Percentiles rank a stretch among this genome's conserved stretches.
Evolutionary conservation across 2,888 invertebrate genomes (phyloP).

Genomic region (Microctonus aethiopoides): DNA sequence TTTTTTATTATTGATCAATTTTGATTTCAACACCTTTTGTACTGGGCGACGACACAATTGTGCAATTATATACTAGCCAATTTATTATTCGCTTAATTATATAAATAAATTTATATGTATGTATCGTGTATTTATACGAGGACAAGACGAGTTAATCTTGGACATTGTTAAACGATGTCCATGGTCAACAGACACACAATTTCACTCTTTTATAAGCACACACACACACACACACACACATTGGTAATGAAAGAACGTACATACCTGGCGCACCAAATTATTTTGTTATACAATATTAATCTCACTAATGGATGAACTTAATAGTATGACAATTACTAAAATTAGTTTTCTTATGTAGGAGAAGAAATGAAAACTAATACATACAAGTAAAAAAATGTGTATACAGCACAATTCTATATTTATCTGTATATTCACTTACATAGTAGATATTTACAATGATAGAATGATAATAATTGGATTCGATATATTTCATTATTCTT

Average conservation of each 20-base stretch:
- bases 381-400: too few relatives aligned
- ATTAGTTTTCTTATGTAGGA: too few relatives aligned
- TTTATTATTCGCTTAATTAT: neutral
- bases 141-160: conserved; percentile 23
- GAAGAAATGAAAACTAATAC: neutral
- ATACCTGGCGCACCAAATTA: neutral
- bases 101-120: neutral
- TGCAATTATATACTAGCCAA: neutral
- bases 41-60: neutral
- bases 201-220: too few relatives aligned
- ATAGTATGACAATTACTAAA: neutral
- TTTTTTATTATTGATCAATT: neutral
- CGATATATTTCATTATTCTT: too few relatives aligned
- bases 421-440: too few relatives aligned
- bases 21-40: neutral
- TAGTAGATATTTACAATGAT: too few relatives aligned
- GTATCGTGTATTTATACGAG: neutral
- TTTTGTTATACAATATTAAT: neutral
- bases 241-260: too few relatives aligned
- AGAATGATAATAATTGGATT: too few relatives aligned
- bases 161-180: conserved; percentile 4
- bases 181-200: neutral
- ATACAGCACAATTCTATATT: too few relatives aligned
- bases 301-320: neutral
- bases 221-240: neutral